Evolutionary conservation across 2,797 vertebrate species (phyloP).

Genomic region (Lithobates sylvaticus): DNA sequence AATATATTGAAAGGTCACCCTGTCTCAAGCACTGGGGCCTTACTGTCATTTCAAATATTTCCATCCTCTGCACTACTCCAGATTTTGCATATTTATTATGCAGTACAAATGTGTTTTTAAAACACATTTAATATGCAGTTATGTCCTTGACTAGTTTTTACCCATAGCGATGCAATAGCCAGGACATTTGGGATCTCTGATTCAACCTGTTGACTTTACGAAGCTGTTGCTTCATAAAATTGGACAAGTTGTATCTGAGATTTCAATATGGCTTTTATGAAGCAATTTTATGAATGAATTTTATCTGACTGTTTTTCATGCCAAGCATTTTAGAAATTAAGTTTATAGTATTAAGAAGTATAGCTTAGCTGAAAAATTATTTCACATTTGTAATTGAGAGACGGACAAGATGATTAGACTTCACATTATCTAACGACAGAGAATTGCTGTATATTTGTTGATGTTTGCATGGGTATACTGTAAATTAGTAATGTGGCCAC

Average conservation of each 20-base stretch:
- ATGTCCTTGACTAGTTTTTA: slow-evolving; percentile 73
- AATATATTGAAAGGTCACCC: slow-evolving; percentile 35
- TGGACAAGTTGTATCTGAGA: slow-evolving; percentile 20
- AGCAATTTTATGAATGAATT: too few relatives aligned
- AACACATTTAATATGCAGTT: slow-evolving; percentile 70
- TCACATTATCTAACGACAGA: background rate
- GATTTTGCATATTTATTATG: slow-evolving; percentile 70
- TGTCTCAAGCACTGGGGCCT: slow-evolving; percentile 20
- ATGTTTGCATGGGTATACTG: background rate
- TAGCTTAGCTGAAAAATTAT: slow-evolving; percentile 31
- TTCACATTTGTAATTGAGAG: background rate
- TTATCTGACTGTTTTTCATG: too few relatives aligned
- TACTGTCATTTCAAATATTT: slow-evolving; percentile 10
- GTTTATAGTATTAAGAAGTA: slow-evolving; percentile 65
- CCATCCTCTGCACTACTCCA: slow-evolving; percentile 55
- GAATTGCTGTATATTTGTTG: background rate
- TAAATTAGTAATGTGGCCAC: background rate
- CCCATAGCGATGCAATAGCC: slow-evolving; percentile 64
- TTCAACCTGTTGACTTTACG: slow-evolving; percentile 68
- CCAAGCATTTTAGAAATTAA: slow-evolving; percentile 66
- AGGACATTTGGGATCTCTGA: slow-evolving; percentile 66
- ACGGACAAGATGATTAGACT: background rate
- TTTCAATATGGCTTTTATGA: too few relatives aligned
- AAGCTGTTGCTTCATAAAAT: slow-evolving; percentile 66
- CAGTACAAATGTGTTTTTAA: slow-evolving; percentile 67